Base-by-base conservation (phyloP, 2,113 vertebrate species). In the Romanogobio albipinnatus region DNA sequence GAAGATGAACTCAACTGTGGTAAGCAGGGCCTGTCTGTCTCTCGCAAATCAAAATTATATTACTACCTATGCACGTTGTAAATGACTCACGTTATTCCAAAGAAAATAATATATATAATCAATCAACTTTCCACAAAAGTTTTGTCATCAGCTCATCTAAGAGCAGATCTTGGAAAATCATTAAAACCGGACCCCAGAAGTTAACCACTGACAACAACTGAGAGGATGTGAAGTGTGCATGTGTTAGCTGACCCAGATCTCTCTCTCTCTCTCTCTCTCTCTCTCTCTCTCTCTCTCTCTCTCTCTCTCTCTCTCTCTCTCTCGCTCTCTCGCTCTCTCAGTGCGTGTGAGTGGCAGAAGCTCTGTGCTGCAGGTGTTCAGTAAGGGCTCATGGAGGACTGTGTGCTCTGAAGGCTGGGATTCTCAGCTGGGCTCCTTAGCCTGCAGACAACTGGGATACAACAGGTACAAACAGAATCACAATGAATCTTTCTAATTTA, bases 1-100 rank as follows among this genome's bases (percentile, higher is more conserved):
- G 89, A 90, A 43, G 91, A 91, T 39, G 89, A 91, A 66, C 89
- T 91, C 36, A 89, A 82, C 84, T 91, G 91, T 87, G 89, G 91
- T 90, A 45, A 86, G 84, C 19, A 15, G n/a, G 29, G 29, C 43
- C 45, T 82, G 19, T 81, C 19, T 49, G 36, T 51, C 39, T 71
- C 39, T 83, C 66, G 24, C 29, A 11, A 26, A 29, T 45, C 7
- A 17, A 29, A 14, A 19, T 19, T 3, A n/a, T n/a, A n/a, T n/a
- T n/a, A n/a, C 7, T 39, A 15, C 33, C 29, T 19, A 68, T 68
- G 17, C 19, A 68, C 19, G 39, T 15, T 17, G 62, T 33, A 2
- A 56, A 19, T 8, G 2, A 66, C 33, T 4, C 6, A 17, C 33
- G 29, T 13, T 2, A 66, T 66, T 66, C 29, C 26, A 66, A 66